A percentile compares a stretch with the other conserved stretches of the same genome.
Conservation (phyloP, 1,140 invertebrate genomes). For the Rhizoglyphus robini region DNA sequence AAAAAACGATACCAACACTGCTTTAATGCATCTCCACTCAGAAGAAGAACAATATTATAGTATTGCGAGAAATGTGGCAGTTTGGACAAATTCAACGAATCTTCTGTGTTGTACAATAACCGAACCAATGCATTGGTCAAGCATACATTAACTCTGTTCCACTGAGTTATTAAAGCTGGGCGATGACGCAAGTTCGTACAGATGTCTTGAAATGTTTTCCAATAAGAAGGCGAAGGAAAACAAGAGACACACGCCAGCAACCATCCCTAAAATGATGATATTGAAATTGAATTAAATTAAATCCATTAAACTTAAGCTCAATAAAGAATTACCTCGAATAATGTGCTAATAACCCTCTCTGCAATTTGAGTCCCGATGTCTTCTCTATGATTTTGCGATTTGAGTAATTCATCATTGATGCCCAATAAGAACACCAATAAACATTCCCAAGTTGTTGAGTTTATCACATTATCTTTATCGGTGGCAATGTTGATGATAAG, state of each 20-base stretch:
- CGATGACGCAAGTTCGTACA: conserved; percentile 85
- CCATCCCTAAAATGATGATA: too few relatives aligned
- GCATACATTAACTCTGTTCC: conserved; percentile 80
- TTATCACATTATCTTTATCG: conserved; percentile 53
- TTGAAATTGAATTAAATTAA: too few relatives aligned
- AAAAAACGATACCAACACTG: conserved; percentile 89
- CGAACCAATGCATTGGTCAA: conserved; percentile 44
- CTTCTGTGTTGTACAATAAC: not conserved
- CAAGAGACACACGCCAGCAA: conserved; percentile 74
- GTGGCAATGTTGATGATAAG: conserved; percentile 75
- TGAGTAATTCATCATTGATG: conserved; percentile 77
- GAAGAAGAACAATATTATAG: conserved; percentile 38
- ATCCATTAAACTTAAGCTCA: too few relatives aligned
- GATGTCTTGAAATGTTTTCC: conserved; percentile 86
- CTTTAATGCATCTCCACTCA: conserved; percentile 72
- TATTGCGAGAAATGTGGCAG: not conserved
- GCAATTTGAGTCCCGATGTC: conserved; percentile 88
- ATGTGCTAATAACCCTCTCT: conserved; percentile 76
- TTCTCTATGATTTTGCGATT: conserved; percentile 75
- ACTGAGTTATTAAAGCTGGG: conserved; percentile 77
- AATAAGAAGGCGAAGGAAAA: conserved; percentile 80
- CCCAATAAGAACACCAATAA: conserved; percentile 75
- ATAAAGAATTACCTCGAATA: conserved; percentile 70
- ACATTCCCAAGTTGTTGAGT: conserved; percentile 77
- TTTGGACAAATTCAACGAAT: not conserved